A percentile compares a stretch with the other conserved stretches of the same genome.
Conservation (phyloP, 1,140 invertebrate genomes). For the Aphelinus certus region DNA sequence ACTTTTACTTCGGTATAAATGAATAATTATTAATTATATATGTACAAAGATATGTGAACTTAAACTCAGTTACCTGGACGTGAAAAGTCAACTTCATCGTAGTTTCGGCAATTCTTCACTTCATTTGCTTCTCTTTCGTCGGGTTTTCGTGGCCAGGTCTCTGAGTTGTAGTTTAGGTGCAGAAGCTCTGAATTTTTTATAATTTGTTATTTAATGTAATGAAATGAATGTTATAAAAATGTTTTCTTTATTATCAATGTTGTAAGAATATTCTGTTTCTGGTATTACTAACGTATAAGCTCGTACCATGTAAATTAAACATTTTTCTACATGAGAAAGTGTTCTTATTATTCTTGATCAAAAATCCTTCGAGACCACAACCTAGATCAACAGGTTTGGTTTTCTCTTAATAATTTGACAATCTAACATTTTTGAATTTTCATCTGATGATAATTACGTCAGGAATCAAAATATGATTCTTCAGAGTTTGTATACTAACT, state of each 20-base stretch:
- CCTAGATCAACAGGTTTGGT: background rate
- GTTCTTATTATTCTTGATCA: constrained; percentile 18
- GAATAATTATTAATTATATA: constrained; percentile 21
- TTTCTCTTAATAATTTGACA: too few species aligned
- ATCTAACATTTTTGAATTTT: too few species aligned
- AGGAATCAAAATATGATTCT: too few species aligned
- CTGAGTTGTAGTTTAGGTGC: constrained; percentile 39
- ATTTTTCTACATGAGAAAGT: constrained; percentile 58
- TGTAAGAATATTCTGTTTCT: constrained; percentile 62
- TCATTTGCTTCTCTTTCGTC: background rate
- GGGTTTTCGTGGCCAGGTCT: constrained; percentile 32
- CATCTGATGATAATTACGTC: too few species aligned
- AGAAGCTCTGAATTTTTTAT: constrained; percentile 58
- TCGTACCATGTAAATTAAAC: constrained; percentile 62
- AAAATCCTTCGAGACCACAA: constrained; percentile 3
- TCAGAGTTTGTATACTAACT: too few species aligned
- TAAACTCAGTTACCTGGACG: constrained; percentile 41
- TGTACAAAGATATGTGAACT: constrained; percentile 47
- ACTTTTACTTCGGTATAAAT: constrained; percentile 52
- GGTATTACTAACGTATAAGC: constrained; percentile 63
- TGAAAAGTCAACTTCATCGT: constrained; percentile 10
- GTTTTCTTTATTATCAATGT: constrained; percentile 60
- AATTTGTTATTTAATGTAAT: constrained; percentile 67
- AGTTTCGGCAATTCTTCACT: background rate
- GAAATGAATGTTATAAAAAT: constrained; percentile 61